Percentiles rank a stretch among this genome's conserved stretches.
These are phyloP conservation scores for Pholis gunnellus DNA, from an alignment of 2,113 vertebrate species.

Conservation along the genomic window DNA sequence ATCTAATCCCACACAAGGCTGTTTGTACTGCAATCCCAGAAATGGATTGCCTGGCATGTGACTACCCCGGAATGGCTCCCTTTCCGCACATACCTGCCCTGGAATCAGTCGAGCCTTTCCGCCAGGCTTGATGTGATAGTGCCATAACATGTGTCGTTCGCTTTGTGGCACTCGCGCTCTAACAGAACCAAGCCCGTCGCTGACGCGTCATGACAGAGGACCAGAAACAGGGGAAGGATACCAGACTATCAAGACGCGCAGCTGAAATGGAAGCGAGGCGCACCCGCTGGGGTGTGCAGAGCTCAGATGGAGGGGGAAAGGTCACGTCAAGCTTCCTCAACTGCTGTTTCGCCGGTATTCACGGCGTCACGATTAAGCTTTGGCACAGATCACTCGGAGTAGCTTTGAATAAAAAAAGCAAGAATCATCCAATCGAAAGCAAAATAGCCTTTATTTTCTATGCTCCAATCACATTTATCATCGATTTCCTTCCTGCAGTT, in stretches of 20 bases:
- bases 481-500: conserved; percentile 53
- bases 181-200: conserved; percentile 29
- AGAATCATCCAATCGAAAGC: conserved; percentile 19
- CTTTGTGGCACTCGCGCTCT: conserved; percentile 34
- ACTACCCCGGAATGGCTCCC: conserved; percentile 13
- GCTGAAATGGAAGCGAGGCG: conserved; percentile 13
- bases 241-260: conserved; percentile 19
- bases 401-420: conserved; percentile 9
- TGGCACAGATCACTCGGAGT: conserved; percentile 2
- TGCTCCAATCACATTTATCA: conserved; percentile 34
- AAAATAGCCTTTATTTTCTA: conserved; percentile 20
- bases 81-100: conserved; percentile 15
- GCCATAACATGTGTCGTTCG: conserved; percentile 44
- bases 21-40: conserved; percentile 44
- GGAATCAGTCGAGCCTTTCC: conserved; percentile 44
- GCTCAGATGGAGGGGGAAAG: conserved; percentile 34
- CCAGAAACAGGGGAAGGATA: conserved; percentile 13
- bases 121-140: conserved; percentile 21
- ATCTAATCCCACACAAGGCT: conserved; percentile 34
- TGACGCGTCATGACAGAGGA: conserved; percentile 40
- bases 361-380: background rate
- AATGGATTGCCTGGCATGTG: conserved; percentile 51
- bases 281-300: background rate
- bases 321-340: conserved; percentile 34
- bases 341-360: conserved; percentile 25